Conservation (phyloP, 1,140 invertebrate genomes). For the Drosophila ananassae region DNA sequence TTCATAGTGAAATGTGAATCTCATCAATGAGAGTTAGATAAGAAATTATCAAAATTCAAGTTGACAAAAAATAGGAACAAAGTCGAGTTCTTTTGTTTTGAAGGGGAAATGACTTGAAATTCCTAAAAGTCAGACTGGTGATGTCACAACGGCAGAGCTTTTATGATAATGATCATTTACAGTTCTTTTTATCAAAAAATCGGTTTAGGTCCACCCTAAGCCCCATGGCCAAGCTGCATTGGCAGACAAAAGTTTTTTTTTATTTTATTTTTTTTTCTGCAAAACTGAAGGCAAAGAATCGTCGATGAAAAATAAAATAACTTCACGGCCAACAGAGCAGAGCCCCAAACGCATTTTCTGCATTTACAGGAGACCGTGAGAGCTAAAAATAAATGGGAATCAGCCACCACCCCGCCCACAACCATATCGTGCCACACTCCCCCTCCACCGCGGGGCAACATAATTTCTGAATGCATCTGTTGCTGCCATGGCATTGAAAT, state of each 20-base stretch:
- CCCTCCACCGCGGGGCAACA: constrained; percentile 26
- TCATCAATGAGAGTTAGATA: constrained; percentile 2
- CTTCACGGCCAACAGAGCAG: constrained; percentile 73
- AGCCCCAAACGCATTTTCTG: constrained; percentile 51
- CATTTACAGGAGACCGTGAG: constrained; percentile 35
- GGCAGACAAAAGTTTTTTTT: constrained; percentile 29
- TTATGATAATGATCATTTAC: background rate
- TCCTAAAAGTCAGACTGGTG: background rate
- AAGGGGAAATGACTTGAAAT: background rate
- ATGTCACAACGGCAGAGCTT: background rate
- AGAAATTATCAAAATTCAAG: background rate
- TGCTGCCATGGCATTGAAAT: constrained; percentile 74
- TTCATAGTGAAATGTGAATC: background rate
- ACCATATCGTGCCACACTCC: constrained; percentile 4
- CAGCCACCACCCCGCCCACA: constrained; percentile 9
- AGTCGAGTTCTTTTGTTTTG: constrained; percentile 1
- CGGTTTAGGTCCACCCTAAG: constrained; percentile 48
- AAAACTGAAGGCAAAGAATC: constrained; percentile 17
- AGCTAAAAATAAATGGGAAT: constrained; percentile 69
- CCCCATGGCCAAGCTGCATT: constrained; percentile 37
- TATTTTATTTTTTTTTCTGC: constrained; percentile 8
- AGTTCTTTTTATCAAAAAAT: background rate
- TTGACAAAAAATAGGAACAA: background rate
- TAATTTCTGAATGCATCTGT: constrained; percentile 51
- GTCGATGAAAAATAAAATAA: constrained; percentile 33